Percentiles rank a stretch among this genome's conserved stretches.
These are phyloP conservation scores for Pao palembangensis DNA, from an alignment of 2,113 vertebrate genomes.

Conservation along the genomic window DNA sequence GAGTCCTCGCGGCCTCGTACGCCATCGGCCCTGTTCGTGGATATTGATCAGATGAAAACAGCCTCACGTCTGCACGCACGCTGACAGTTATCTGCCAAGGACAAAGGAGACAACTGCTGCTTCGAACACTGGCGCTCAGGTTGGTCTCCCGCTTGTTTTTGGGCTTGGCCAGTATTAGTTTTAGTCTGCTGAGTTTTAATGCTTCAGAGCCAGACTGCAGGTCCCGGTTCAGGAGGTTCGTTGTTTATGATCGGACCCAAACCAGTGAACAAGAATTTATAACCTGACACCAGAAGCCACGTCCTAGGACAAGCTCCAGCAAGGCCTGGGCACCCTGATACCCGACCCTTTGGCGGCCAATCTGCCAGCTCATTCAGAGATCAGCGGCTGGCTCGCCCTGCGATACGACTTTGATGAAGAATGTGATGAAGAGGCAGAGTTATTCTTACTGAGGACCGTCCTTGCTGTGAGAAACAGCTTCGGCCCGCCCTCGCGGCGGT, in stretches of 20 bases:
- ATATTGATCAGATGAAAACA: slow-evolving; percentile 55
- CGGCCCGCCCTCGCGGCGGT: slow-evolving; percentile 54
- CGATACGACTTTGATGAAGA: slow-evolving; percentile 35
- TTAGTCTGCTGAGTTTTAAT: slow-evolving; percentile 23
- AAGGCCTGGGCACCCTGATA: slow-evolving; percentile 32
- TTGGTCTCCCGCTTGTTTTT: slow-evolving; percentile 11
- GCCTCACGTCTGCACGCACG: slow-evolving; percentile 44
- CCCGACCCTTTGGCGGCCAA: slow-evolving; percentile 23
- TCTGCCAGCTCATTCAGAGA: slow-evolving; percentile 19
- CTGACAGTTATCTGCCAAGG: slow-evolving; percentile 57
- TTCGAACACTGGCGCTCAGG: slow-evolving; percentile 32
- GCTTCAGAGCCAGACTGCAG: slow-evolving; percentile 45
- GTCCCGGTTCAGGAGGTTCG: slow-evolving; percentile 44
- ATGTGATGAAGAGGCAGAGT: slow-evolving; percentile 61
- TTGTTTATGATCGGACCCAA: slow-evolving; percentile 43
- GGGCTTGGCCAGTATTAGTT: slow-evolving; percentile 35
- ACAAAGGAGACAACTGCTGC: slow-evolving; percentile 26
- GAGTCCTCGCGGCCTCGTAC: slow-evolving; percentile 36
- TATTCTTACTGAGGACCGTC: slow-evolving; percentile 57
- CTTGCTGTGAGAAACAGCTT: slow-evolving; percentile 58
- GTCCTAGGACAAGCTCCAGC: slow-evolving; percentile 25
- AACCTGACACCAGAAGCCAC: slow-evolving; percentile 42
- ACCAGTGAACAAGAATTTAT: slow-evolving; percentile 44
- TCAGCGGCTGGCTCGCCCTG: slow-evolving; percentile 20
- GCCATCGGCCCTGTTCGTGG: slow-evolving; percentile 50